phyloP scores from a whole-genome alignment of 2,888 invertebrate genomes.

The Ptycholaimellus sp. region DNA sequence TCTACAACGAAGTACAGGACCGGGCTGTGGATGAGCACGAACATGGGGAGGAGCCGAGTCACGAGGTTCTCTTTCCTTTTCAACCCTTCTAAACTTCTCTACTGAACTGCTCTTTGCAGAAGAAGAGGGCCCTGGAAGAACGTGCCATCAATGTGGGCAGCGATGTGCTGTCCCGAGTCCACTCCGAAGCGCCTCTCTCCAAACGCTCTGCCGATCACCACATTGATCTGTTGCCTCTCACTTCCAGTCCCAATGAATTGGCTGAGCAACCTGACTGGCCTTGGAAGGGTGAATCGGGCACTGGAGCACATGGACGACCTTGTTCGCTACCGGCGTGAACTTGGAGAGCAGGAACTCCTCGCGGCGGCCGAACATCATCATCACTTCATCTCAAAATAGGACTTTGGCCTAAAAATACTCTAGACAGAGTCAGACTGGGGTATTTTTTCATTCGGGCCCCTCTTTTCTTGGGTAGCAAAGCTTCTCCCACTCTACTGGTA shows the following conservation, averaged over 20 bases:
- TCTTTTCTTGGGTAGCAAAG: background rate
- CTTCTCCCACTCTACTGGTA: background rate
- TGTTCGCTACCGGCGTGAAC: background rate
- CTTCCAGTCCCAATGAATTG: too few relatives aligned
- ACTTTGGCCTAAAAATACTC: background rate
- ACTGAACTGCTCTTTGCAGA: too few relatives aligned
- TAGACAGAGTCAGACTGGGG: too few relatives aligned
- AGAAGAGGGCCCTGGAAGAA: background rate
- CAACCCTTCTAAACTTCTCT: too few relatives aligned
- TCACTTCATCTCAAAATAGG: background rate
- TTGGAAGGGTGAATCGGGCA: too few relatives aligned
- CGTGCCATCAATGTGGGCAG: background rate
- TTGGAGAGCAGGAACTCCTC: slow-evolving; percentile 1
- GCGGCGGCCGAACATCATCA: background rate
- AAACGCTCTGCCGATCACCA: too few relatives aligned
- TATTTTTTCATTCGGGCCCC: background rate
- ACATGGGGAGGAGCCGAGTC: too few relatives aligned
- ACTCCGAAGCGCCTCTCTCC: too few relatives aligned
- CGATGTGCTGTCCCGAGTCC: background rate
- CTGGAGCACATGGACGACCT: too few relatives aligned
- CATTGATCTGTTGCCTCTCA: too few relatives aligned
- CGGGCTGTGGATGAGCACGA: background rate
- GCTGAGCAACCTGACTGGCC: too few relatives aligned
- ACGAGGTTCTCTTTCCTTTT: too few relatives aligned
- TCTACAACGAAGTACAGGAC: slow-evolving; percentile 5